Conservation (phyloP, 2,888 invertebrate species). For the Eupithecia subfuscata region DNA sequence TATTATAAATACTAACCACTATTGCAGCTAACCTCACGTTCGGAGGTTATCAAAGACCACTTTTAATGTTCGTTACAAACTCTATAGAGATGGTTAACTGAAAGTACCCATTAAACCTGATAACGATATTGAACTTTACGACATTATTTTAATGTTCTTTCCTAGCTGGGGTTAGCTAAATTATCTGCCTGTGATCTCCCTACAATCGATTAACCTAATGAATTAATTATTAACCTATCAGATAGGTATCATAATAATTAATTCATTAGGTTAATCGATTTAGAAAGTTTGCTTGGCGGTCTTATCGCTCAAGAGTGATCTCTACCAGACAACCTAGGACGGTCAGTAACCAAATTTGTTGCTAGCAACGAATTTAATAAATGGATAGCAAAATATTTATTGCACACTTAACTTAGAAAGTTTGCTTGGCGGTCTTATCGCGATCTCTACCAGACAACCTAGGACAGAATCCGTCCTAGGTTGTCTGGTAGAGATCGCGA, state of each 20-base stretch:
- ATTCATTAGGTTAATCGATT: neutral
- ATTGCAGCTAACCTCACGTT: neutral
- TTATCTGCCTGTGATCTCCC: neutral
- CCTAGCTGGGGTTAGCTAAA: neutral
- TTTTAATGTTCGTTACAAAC: slow-evolving; percentile 54
- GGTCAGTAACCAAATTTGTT: too few species aligned
- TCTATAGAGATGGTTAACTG: slow-evolving; percentile 56
- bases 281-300: too few species aligned
- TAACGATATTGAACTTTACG: slow-evolving; percentile 41
- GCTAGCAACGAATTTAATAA: too few species aligned
- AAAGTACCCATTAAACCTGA: slow-evolving; percentile 43
- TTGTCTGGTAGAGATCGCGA: too few species aligned
- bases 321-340: too few species aligned
- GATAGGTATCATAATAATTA: neutral
- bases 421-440: too few species aligned
- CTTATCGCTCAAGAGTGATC: too few species aligned
- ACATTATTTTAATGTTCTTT: slow-evolving; percentile 16
- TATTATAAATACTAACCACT: too few species aligned
- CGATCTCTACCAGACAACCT: too few species aligned
- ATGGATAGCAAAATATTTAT: too few species aligned
- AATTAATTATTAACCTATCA: neutral
- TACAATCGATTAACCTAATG: neutral
- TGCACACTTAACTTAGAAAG: too few species aligned
- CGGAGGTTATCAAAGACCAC: slow-evolving; percentile 58
- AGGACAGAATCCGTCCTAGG: too few species aligned